Base-by-base conservation (phyloP, 1,140 invertebrate genomes). In the Plodia interpunctella region DNA sequence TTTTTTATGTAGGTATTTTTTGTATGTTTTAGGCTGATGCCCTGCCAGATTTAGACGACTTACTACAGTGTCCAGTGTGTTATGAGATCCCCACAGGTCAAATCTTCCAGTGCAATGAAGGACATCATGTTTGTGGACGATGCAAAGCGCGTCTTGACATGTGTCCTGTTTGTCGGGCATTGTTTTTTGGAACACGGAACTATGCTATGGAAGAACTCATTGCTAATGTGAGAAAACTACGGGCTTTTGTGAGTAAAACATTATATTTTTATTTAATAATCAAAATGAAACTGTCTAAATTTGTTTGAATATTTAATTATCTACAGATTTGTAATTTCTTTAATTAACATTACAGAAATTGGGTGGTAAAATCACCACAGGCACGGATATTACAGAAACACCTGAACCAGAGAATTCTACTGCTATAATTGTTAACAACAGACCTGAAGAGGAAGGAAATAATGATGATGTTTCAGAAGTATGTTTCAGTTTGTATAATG, bases 21-120 rank as follows among this genome's bases (percentile, higher is more conserved):
- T 32, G 4, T 32, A 32, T 53, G 53, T 44, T 57, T 57, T 30
- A 55, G 51, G 19, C 51, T 13, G 51, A 53, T 62, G 72, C 76
- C 63, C 62, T 83, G 51, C 72, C 86, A 50, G 83, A 90, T 55
- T 70, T 90, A 21, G 88, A 90, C 70, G 83, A 90, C 51, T 58
- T 88, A 25, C 56, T 91, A 44, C 87, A 90, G 74, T 91, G 90
- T 62, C 90, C 90, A 38, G 84, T 91, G 25, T 90, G 90, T 63
- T 87, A 90, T 62, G 87, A 90, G 59, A 80, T 90, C 51, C 85
- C 86, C 30, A 57, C 75, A 2, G 85, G 83, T 15, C 82, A 86
- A 49, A 89, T 90, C 58, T 88, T 84, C 65, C 88, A 90, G 71
- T 91, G 90, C 66, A 83, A 88, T 66, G 83, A 90, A 58, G 90